A percentile compares a stretch with the other conserved stretches of the same genome.
Evolutionary conservation across 2,888 invertebrate genomes (phyloP).

Genomic region (Protodeltote pygarga): DNA sequence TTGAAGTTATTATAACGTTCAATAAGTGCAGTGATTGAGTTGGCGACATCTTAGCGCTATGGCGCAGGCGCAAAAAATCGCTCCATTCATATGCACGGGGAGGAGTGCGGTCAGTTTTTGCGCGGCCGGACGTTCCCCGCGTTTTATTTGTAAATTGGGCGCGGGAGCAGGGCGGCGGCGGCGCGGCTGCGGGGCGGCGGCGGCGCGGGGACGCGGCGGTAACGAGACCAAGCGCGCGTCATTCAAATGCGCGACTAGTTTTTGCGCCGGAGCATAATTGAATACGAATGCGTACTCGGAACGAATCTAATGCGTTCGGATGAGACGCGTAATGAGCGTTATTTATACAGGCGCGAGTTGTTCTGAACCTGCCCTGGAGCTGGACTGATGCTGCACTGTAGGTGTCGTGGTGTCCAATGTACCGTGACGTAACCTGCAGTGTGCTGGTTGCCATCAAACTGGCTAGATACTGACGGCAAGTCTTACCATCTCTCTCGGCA

Average conservation of each 20-base stretch:
- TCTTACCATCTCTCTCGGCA: too few species aligned
- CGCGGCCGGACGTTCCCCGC: conserved; percentile 81
- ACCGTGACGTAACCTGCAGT: conserved; percentile 2
- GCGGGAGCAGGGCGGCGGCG: conserved; percentile 48
- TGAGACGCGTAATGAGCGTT: conserved; percentile 66
- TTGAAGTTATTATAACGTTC: background rate
- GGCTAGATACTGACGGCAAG: too few species aligned
- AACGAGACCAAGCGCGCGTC: conserved; percentile 60
- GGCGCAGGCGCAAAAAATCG: conserved; percentile 68
- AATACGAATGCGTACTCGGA: conserved; percentile 79
- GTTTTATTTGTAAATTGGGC: conserved; percentile 85
- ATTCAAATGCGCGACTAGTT: conserved; percentile 84
- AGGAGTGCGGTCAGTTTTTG: conserved; percentile 79
- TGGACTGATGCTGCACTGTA: too few species aligned
- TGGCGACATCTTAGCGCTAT: conserved; percentile 66
- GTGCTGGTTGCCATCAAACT: too few species aligned
- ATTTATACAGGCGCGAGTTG: conserved; percentile 49
- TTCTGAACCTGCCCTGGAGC: conserved; percentile 3
- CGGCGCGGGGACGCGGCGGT: conserved; percentile 48
- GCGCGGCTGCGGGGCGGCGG: conserved; percentile 41
- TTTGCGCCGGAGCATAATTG: conserved; percentile 79
- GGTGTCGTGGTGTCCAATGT: background rate
- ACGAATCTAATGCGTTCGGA: conserved; percentile 71
- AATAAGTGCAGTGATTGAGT: conserved; percentile 54
- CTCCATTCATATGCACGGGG: conserved; percentile 83